These are phyloP conservation scores for Enhydra lutris DNA, from an alignment of 2,113 vertebrate genomes.

Conservation along the genomic window DNA sequence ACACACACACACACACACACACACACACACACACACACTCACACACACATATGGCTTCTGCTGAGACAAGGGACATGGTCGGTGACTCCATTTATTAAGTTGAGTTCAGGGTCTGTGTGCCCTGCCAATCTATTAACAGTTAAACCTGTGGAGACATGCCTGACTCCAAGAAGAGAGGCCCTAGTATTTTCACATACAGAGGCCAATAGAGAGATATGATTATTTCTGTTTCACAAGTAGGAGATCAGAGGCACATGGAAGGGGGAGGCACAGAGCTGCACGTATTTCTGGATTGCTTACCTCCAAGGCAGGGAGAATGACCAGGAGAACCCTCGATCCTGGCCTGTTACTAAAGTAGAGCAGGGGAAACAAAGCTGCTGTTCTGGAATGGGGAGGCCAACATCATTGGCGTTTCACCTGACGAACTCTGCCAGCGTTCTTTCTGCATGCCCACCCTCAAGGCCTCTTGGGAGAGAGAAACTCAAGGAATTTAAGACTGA, in stretches of 20 bases:
- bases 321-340: not conserved
- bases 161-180: not conserved
- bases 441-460: not conserved
- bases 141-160: not conserved
- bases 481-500: not conserved
- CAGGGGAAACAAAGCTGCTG: not conserved
- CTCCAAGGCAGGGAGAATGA: not conserved
- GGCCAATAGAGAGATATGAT: not conserved
- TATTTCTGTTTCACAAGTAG: not conserved
- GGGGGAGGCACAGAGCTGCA: not conserved
- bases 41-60: not conserved
- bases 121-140: not conserved
- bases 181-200: not conserved
- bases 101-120: not conserved
- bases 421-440: not conserved
- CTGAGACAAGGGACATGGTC: not conserved
- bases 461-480: not conserved
- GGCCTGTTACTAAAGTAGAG: too few relatives aligned
- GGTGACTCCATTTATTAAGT: not conserved
- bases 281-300: not conserved
- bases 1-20: too few relatives aligned
- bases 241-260: not conserved
- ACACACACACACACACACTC: not conserved
- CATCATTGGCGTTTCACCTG: not conserved
- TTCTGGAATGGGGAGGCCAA: not conserved